Evolutionary conservation across 2,888 invertebrate species (phyloP).

Genomic region (Andrena dorsata): DNA sequence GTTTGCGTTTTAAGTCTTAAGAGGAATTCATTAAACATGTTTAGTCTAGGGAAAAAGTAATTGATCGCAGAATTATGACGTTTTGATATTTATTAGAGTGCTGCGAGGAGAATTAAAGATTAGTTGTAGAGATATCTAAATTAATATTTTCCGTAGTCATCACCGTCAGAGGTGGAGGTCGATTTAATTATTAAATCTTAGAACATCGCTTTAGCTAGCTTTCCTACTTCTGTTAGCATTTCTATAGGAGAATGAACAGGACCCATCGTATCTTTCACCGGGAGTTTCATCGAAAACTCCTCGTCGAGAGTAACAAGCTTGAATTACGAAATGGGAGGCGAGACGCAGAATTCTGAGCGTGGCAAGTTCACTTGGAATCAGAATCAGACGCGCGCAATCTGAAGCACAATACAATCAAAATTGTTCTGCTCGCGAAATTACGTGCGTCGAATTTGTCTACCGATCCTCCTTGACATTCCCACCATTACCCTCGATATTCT

Average conservation of each 20-base stretch:
- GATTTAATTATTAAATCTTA: neutral
- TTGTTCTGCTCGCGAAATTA: neutral
- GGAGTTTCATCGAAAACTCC: conserved; percentile 17
- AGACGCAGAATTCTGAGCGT: conserved; percentile 8
- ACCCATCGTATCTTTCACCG: neutral
- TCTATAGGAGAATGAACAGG: neutral
- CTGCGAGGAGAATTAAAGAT: too few relatives aligned
- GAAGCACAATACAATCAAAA: neutral
- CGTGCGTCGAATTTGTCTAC: neutral
- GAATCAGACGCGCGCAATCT: neutral
- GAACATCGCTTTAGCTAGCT: neutral
- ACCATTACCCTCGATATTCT: neutral
- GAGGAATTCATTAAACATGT: too few relatives aligned
- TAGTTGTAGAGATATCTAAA: too few relatives aligned
- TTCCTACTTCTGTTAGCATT: neutral
- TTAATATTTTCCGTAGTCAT: neutral
- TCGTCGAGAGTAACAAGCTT: neutral
- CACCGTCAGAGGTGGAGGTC: neutral
- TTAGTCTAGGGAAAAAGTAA: too few relatives aligned
- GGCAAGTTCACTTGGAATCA: neutral
- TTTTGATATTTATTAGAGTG: too few relatives aligned
- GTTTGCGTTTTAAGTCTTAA: too few relatives aligned
- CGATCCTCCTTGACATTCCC: neutral
- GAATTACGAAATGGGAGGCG: conserved; percentile 15
- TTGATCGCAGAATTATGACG: too few relatives aligned